A percentile compares a stretch with the other conserved stretches of the same genome.
Evolutionary conservation across 2,888 invertebrate species (phyloP).

Genomic region (Diplazon laetatorius): DNA sequence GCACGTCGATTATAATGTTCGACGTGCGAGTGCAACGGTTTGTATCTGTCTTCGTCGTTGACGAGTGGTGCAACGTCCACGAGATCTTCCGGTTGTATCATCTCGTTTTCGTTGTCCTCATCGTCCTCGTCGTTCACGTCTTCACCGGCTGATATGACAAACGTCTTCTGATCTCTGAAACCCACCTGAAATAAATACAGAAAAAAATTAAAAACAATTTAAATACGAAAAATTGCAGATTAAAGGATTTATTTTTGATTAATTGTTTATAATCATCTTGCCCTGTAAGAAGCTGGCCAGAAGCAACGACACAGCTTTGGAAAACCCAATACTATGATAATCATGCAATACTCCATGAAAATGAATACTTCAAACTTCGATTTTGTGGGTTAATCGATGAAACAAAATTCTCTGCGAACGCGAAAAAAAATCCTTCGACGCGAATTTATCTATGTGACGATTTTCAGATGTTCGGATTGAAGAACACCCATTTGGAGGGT

Average conservation of each 20-base stretch:
- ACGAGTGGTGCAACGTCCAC: slow-evolving; percentile 63
- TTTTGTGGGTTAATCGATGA: no score
- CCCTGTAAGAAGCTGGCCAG: slow-evolving; percentile 67
- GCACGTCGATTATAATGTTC: slow-evolving; percentile 73
- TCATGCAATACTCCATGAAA: slow-evolving; percentile 36
- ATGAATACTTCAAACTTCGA: slow-evolving; percentile 14
- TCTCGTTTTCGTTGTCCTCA: slow-evolving; percentile 81
- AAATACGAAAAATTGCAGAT: slow-evolving; percentile 10
- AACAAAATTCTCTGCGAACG: no score
- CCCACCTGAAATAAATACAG: slow-evolving; percentile 72
- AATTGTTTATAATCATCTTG: slow-evolving; percentile 55
- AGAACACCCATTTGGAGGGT: slow-evolving; percentile 86
- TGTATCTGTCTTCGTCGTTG: slow-evolving; percentile 76
- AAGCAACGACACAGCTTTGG: slow-evolving; percentile 50
- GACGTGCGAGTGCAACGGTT: slow-evolving; percentile 78
- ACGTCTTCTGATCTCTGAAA: slow-evolving; percentile 70
- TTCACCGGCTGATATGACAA: slow-evolving; percentile 76
- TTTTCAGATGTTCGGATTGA: slow-evolving; percentile 88
- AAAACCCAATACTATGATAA: slow-evolving; percentile 59
- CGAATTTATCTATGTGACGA: neutral
- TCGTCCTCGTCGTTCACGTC: slow-evolving; percentile 77
- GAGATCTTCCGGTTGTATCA: slow-evolving; percentile 78
- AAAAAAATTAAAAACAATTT: no score
- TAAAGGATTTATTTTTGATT: slow-evolving; percentile 2
- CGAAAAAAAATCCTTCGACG: slow-evolving; percentile 10